Base-by-base conservation (phyloP, 2,888 invertebrate species). In the Candidula unifasciata region DNA sequence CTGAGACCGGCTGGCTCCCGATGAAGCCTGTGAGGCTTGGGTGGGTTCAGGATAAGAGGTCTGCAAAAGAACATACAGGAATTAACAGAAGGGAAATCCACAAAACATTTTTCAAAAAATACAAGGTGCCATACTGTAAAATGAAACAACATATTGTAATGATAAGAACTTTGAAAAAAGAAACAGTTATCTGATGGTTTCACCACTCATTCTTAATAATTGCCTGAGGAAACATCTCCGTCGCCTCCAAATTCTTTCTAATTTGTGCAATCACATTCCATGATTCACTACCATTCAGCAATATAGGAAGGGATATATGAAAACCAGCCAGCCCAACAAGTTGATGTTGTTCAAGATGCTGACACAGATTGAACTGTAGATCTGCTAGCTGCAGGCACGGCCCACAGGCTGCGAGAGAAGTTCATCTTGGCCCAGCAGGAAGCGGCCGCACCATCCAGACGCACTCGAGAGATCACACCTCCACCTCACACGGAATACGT, bases 401-500 rank as follows among this genome's bases (percentile, higher is more conserved):
- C 98, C 81, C 97, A 96, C 89, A 95, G 94, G 93, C 95, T 98
- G 89, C 96, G 97, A 84, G 96, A 96, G 93, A 96, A 96, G 92
- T 98, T 98, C 93, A 98, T 98, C 94, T 96, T 96, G 83, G 96
- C 96, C 85, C 86, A 83, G 24, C 87, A 88, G 44, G 85, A 76
- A 21, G 37, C 57, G 37, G 84, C 82, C 35, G 44, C 77, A n/a
- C 79, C 80, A 5, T 44, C 73, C n/a, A 37, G 73, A 44, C 52
- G 82, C 30, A 87, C 87, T 80, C 84, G 88, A 73, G 86, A 87
- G 66, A 78, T 87, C 5, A 90, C 91, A 1, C 90, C 91, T 18
- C 90, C 90, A 16, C 80, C 85, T 73, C 84, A 71, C n/a, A n/a
- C n/a, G n/a, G n/a, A 91, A 82, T 91, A 89, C 85, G 89, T 89